Evolutionary conservation across 2,113 vertebrate species (phyloP), one percentile per base, ranked within the genome.

Genomic region (Ranitomeya imitator): DNA sequence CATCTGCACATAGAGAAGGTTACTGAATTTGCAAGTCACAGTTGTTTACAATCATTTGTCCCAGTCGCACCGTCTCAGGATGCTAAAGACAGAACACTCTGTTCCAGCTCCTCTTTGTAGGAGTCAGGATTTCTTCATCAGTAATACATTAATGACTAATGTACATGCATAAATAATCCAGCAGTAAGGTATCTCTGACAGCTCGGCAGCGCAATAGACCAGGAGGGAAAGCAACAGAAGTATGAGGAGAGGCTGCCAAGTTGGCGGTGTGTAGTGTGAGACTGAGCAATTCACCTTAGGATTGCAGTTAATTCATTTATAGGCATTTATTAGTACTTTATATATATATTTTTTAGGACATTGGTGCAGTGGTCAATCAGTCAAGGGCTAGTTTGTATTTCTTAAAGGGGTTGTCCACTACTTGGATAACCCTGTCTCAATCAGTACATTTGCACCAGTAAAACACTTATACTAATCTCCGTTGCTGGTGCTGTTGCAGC

Each of bases 1-100:
- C 13, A 31, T 54, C n/a, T 31, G n/a, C 54, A 51, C 67, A 77
- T 60, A 54, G 51, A 65, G 55, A 67, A 87, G 63, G 26, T 52
- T 78, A 80, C 45, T 19, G 63, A 61, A 80, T 88, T 76, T 88
- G 79, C 67, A 88, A 82, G 86, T 88, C 86, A 88, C 67, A 88
- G 79, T 81, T 88, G 86, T 88, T 82, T 87, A 73, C 65, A 80
- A 51, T 83, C 63, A 13, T 55, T 11, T 71, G 31, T 88, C 63
- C 67, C 54, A 60, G 79, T 74, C 71, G 67, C 86, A 81, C 55
- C 86, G 2, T 73, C 79, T 88, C 86, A 88, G 78, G 54, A 81
- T 54, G 15, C 69, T 37, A 63, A 51, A 52, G 55, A 76, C 6
- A 74, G 55, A 54, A 71, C 37, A 83, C 65, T 63, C 57, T 31